phyloP scores from a whole-genome alignment of 2,797 vertebrate species.

The Artibeus jamaicensis region DNA sequence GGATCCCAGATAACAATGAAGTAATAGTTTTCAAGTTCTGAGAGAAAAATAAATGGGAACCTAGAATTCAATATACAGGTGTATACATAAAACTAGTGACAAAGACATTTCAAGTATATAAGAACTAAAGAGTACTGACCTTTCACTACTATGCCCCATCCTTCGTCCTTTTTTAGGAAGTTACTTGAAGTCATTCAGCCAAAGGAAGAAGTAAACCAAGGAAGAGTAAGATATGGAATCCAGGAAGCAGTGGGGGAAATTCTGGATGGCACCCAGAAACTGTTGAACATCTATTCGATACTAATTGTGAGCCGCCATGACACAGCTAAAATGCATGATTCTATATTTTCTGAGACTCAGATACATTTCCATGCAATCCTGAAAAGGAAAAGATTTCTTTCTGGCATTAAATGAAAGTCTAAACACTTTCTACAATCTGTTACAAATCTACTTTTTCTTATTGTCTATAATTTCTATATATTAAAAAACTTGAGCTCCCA shows the following conservation, averaged over 20 bases:
- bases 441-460: neutral
- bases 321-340: neutral
- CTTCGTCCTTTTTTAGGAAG: neutral
- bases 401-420: neutral
- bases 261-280: neutral
- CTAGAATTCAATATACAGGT: neutral
- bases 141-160: neutral
- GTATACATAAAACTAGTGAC: neutral
- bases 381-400: neutral
- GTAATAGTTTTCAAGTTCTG: neutral
- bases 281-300: neutral
- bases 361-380: neutral
- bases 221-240: neutral
- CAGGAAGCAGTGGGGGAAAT: neutral
- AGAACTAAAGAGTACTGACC: neutral
- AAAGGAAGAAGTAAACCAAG: neutral
- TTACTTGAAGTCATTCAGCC: neutral
- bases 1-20: neutral
- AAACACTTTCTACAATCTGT: neutral
- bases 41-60: neutral
- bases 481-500: neutral
- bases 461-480: neutral
- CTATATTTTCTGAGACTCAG: neutral
- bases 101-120: neutral
- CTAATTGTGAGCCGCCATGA: neutral